phyloP scores from a whole-genome alignment of 2,888 invertebrate species.

The Callyntrura sp. region DNA sequence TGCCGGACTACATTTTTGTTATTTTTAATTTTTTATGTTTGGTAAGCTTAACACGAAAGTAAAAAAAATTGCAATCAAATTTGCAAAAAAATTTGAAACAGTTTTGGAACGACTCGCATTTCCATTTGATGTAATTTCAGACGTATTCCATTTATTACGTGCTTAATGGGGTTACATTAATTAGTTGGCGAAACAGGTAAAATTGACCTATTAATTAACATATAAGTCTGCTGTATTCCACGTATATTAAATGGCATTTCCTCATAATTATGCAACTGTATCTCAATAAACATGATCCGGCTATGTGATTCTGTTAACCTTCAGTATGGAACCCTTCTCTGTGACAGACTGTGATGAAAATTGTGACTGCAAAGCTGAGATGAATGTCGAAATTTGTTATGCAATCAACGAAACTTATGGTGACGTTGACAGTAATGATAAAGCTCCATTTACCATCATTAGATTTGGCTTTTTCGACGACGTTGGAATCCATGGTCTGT shows the following conservation, averaged over 20 bases:
- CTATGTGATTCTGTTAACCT: constrained; percentile 36
- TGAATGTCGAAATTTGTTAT: constrained; percentile 46
- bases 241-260: background rate
- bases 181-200: constrained; percentile 73
- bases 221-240: background rate
- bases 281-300: too few relatives aligned
- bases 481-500: constrained; percentile 44
- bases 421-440: background rate
- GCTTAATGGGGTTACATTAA: constrained; percentile 63
- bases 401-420: constrained; percentile 49
- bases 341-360: constrained; percentile 21
- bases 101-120: too few relatives aligned
- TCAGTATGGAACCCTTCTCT: constrained; percentile 60
- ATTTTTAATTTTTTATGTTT: constrained; percentile 70
- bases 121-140: constrained; percentile 30
- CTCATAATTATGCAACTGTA: background rate
- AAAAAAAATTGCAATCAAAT: too few relatives aligned
- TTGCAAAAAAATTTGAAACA: background rate
- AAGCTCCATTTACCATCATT: constrained; percentile 60
- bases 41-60: too few relatives aligned
- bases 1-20: constrained; percentile 75
- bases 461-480: constrained; percentile 56
- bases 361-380: background rate
- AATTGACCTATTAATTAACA: background rate
- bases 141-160: constrained; percentile 65